Evolutionary conservation across 2,797 vertebrate genomes (phyloP), one percentile per base, ranked within the genome.

Genomic region (Sebastes itinus): DNA sequence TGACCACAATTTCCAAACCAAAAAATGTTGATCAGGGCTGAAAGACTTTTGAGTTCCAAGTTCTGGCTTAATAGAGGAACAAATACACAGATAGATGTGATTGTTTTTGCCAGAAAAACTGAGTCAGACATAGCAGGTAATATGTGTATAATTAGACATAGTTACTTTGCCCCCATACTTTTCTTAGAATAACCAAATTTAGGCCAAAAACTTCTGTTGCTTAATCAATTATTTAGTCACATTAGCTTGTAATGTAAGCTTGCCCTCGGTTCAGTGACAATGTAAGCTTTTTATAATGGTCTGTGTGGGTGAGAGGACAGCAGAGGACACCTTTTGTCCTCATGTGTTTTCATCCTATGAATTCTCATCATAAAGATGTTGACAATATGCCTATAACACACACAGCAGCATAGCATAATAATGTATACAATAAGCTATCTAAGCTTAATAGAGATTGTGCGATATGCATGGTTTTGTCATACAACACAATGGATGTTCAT

Each of bases 351-450:
- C 10, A 46, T 55, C 12, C n/a, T 58, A 23, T 64, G 20, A 76
- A 32, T 61, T 75, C 6, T 33, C 25, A 16, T 42, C 7, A 61
- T 56, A 23, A 71, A 72, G 46, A 76, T 70, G 13, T 59, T 61
- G 65, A 91, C 77, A 80, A 80, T 64, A 71, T 75, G 78, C 69
- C 69, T 80, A 81, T 60, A 58, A 63, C 42, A 75, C 63, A 72
- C 60, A 75, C 60, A 69, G 58, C 74, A 83, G 76, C 77, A 69
- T 75, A 60, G 72, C 77, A 68, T 64, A 25, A n/a, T 28, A 22
- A 23, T 30, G 25, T 46, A 62, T 27, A 77, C n/a, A 73, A 76
- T 76, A 84, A 87, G 77, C 84, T 83, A 49, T 65, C 12, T 12
- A 52, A 55, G 32, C 75, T 22, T 58, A 33, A 35, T 55, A 18